phyloP scores from a whole-genome alignment of 2,113 vertebrate species.

The Nothocercus julius region DNA sequence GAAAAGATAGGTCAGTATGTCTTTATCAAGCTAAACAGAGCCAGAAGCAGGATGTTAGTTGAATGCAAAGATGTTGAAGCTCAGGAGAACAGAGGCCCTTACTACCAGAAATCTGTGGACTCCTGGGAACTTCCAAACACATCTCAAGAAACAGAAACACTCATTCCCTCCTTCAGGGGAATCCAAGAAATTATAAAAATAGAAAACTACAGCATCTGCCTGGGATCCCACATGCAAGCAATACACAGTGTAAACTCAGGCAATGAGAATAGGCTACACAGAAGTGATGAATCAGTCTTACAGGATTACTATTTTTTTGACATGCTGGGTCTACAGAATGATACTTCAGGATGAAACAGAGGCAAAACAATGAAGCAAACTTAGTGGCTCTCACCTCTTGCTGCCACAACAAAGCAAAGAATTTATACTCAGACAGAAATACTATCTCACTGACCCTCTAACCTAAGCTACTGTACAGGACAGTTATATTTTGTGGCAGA shows the following conservation, averaged over 20 bases:
- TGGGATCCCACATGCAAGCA: neutral
- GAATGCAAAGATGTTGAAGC: neutral
- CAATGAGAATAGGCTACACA: neutral
- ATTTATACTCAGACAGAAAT: neutral
- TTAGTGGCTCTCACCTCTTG: neutral
- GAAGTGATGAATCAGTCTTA: neutral
- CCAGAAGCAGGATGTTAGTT: neutral
- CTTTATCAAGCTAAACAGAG: conserved; percentile 30
- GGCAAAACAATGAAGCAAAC: neutral
- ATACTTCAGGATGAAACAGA: neutral
- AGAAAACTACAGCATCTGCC: neutral
- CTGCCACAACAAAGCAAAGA: neutral
- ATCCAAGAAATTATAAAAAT: neutral
- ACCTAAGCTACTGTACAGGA: neutral
- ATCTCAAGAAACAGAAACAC: neutral
- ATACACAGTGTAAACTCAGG: neutral
- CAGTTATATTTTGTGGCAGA: neutral
- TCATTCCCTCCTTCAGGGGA: neutral
- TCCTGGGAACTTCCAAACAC: neutral
- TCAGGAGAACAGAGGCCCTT: neutral
- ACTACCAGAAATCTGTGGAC: neutral
- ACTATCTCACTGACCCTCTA: neutral
- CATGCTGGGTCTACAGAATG: neutral
- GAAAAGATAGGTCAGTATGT: neutral
- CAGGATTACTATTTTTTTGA: accelerated